Conservation (phyloP, 2,888 invertebrate species). For the Steinernema carpocapsae region DNA sequence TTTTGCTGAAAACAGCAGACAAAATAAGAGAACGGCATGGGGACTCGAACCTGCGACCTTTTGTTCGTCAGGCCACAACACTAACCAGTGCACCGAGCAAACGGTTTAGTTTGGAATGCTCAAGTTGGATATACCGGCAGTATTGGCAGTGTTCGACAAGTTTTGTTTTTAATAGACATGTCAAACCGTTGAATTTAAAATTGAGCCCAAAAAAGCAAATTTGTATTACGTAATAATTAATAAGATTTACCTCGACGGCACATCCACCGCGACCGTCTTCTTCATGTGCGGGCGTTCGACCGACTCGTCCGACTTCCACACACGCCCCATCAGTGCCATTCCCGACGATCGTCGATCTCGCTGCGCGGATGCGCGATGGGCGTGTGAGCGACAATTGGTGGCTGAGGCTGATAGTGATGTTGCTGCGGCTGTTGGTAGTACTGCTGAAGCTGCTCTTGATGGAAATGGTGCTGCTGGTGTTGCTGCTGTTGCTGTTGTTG, state of each 20-base stretch:
- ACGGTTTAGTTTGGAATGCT: no score
- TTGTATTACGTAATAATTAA: no score
- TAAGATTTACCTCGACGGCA: conserved; percentile 40
- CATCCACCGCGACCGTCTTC: conserved; percentile 50
- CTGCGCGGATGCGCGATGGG: conserved; percentile 17
- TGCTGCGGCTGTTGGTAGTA: neutral
- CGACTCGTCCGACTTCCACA: conserved; percentile 55
- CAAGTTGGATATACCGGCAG: no score
- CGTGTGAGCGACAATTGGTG: neutral
- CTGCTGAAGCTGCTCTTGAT: neutral
- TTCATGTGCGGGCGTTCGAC: conserved; percentile 47
- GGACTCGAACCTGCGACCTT: no score
- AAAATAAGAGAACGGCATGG: no score
- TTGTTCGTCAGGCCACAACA: no score
- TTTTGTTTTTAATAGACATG: no score
- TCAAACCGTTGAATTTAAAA: no score
- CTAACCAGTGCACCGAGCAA: no score
- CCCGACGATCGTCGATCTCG: conserved; percentile 49
- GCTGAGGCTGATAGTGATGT: neutral
- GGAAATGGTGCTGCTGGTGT: neutral
- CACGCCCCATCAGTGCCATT: conserved; percentile 51
- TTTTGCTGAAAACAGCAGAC: no score
- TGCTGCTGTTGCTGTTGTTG: neutral
- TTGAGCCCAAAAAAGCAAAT: no score
- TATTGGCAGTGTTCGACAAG: no score